Evolutionary conservation across 2,113 vertebrate species (phyloP), one percentile per base, ranked within the genome.

Genomic region (Sander vitreus): DNA sequence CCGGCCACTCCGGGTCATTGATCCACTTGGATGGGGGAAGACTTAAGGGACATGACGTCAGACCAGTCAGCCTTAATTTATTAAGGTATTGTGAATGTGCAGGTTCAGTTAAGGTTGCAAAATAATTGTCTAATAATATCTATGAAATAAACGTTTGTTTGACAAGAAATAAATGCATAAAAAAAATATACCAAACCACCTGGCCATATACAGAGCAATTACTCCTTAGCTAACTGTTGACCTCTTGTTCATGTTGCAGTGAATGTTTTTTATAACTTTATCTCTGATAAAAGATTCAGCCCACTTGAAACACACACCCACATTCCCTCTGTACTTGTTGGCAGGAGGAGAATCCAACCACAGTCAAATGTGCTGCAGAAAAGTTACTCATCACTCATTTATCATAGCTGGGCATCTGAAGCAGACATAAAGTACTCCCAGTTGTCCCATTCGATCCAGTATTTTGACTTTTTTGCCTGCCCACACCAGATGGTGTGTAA

Each of bases 281-380:
- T 72, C 64, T 78, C 36, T 68, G 43, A 15, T 74, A n/a, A 43
- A 75, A 30, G 63, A 70, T 78, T 45, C 23, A 76, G 60, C 70
- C 36, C n/a, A 72, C 78, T 83, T 75, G 75, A 82, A 77, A 83
- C 84, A 84, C 63, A 74, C 80, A 18, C 85, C 85, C 83, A 89
- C 87, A 54, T 57, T 67, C 76, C 73, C 48, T 87, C 87, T 85
- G 86, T 63, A 73, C 55, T 65, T 51, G 65, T 73, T 85, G 81
- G 72, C 75, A 80, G 78, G 19, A 19, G 16, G 33, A 60, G 60
- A 36, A 9, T 36, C 66, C 68, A 60, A 39, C 53, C 72, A 54
- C 27, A 64, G 57, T 63, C 67, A 71, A 51, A 81, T 50, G 60
- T 23, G 64, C 78, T 82, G 75, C 72, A 60, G 63, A 70, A 55